These are phyloP conservation scores for Drosophila paranaensis DNA, from an alignment of 2,888 invertebrate genomes.

Conservation along the genomic window DNA sequence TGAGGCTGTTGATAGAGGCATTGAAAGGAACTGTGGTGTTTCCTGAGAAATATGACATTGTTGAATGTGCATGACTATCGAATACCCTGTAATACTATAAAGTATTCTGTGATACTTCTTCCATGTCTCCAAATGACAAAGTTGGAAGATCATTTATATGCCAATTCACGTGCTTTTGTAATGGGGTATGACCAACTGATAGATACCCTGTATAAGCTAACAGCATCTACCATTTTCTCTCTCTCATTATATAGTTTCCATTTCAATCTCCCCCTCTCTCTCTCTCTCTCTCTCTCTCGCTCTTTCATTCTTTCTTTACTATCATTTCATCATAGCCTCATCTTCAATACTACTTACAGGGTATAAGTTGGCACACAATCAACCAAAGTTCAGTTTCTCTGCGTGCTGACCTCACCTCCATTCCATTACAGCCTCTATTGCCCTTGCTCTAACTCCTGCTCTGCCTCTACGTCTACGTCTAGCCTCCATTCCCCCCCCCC, in stretches of 20 bases:
- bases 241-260: too few species aligned
- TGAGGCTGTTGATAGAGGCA: not conserved
- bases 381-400: too few species aligned
- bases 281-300: not conserved
- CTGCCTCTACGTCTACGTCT: not conserved
- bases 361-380: not conserved
- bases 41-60: too few species aligned
- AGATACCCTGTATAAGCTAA: not conserved
- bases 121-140: too few species aligned
- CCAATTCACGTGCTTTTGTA: not conserved
- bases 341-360: not conserved
- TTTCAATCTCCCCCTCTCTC: not conserved
- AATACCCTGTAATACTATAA: not conserved
- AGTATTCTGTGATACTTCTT: too few species aligned
- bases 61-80: not conserved
- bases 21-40: too few species aligned
- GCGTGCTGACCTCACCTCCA: constrained; percentile 13
- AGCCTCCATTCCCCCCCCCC: constrained; percentile 4
- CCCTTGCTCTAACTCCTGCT: too few species aligned
- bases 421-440: not conserved
- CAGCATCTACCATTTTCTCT: not conserved
- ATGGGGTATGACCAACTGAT: not conserved
- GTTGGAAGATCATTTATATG: too few species aligned
- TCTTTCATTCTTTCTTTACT: not conserved
- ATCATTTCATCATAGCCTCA: not conserved